Evolutionary conservation across 2,888 invertebrate genomes (phyloP).

Genomic region (Sylvicola cinctus): DNA sequence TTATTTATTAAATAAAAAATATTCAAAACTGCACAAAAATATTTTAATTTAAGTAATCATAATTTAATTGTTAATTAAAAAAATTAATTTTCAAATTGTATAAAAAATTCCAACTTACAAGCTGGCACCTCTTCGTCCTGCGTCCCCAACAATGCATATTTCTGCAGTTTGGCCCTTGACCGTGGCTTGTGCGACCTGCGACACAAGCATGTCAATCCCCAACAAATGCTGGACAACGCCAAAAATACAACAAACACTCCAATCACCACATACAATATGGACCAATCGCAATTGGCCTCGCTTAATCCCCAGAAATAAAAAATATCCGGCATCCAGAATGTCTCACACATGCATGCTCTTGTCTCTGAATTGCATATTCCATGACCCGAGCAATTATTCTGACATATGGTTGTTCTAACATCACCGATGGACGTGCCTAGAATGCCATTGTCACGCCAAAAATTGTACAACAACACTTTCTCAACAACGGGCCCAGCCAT

Average conservation of each 20-base stretch:
- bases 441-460: slow-evolving; percentile 46
- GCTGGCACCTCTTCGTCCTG: slow-evolving; percentile 38
- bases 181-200: slow-evolving; percentile 28
- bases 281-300: slow-evolving; percentile 82
- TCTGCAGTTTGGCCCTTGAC: slow-evolving; percentile 35
- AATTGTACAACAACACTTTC: slow-evolving; percentile 39
- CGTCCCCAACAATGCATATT: slow-evolving; percentile 47
- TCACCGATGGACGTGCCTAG: slow-evolving; percentile 48
- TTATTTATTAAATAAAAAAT: slow-evolving; percentile 5
- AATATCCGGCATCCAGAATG: slow-evolving; percentile 90
- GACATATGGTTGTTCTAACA: slow-evolving; percentile 70
- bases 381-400: slow-evolving; percentile 83
- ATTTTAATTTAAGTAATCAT: neutral
- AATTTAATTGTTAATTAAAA: slow-evolving; percentile 4
- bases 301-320: slow-evolving; percentile 39
- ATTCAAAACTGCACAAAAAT: slow-evolving; percentile 2
- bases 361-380: slow-evolving; percentile 71
- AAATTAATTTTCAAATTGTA: slow-evolving; percentile 3
- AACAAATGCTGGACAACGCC: slow-evolving; percentile 35
- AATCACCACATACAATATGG: slow-evolving; percentile 76
- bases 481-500: slow-evolving; percentile 44
- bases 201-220: slow-evolving; percentile 42
- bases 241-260: slow-evolving; percentile 40
- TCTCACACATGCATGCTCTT: slow-evolving; percentile 73
- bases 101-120: too few relatives aligned